A percentile compares a stretch with the other conserved stretches of the same genome.
These are phyloP conservation scores for Folsomia candida DNA, from an alignment of 2,888 invertebrate species.

Conservation along the genomic window DNA sequence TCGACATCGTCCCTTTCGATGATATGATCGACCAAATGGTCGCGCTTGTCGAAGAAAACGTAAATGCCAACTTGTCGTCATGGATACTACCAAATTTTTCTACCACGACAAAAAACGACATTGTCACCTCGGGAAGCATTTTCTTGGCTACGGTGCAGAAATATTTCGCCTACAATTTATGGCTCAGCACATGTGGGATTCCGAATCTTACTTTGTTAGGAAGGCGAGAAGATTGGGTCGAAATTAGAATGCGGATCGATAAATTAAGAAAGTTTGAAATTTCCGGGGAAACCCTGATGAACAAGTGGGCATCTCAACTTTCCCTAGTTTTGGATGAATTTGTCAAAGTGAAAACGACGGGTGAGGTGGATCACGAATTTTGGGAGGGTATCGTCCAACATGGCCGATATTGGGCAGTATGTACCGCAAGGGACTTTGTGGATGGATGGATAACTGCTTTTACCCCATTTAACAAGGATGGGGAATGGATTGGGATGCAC, in stretches of 20 bases:
- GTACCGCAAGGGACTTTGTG: constrained; percentile 13
- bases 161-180: constrained; percentile 26
- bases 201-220: constrained; percentile 34
- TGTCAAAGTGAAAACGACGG: constrained; percentile 28
- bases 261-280: constrained; percentile 29
- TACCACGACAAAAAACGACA: too few species aligned
- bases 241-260: constrained; percentile 18
- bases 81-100: too few species aligned
- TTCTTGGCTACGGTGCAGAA: constrained; percentile 39
- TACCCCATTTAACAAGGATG: constrained; percentile 28
- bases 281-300: too few species aligned
- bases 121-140: too few species aligned
- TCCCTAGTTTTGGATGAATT: constrained; percentile 31
- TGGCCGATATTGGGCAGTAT: constrained; percentile 17
- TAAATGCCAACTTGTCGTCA: constrained; percentile 32
- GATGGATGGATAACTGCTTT: constrained; percentile 38
- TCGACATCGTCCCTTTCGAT: constrained; percentile 21
- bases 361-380: constrained; percentile 28
- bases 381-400: constrained; percentile 26
- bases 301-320: constrained; percentile 27
- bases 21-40: constrained; percentile 18
- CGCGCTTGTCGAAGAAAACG: too few species aligned
- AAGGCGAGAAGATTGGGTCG: constrained; percentile 29
- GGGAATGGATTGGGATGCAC: too few species aligned
- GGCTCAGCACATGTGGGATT: constrained; percentile 27